These are phyloP conservation scores for Peromyscus polionotus DNA, from an alignment of 2,113 vertebrate species.

Conservation along the genomic window DNA sequence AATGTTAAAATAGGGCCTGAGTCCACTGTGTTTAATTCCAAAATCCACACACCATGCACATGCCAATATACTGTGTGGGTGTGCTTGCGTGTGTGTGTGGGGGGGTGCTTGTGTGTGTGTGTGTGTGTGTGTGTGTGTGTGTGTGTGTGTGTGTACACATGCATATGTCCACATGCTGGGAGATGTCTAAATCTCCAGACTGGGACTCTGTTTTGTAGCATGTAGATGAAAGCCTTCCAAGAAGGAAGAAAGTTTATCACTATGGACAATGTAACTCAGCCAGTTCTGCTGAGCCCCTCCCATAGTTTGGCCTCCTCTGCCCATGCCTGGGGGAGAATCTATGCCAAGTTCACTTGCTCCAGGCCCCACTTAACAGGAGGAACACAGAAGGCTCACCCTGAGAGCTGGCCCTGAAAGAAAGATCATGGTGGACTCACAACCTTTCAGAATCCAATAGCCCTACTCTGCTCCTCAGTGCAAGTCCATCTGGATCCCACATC, in stretches of 20 bases:
- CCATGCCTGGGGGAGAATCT: neutral
- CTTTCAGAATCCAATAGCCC: neutral
- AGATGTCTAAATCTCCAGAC: neutral
- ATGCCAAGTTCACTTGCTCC: neutral
- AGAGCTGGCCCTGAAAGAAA: neutral
- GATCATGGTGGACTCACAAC: neutral
- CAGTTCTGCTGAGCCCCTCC: neutral
- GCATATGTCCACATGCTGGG: neutral
- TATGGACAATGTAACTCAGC: neutral
- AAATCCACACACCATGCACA: neutral
- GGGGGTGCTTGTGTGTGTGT: neutral
- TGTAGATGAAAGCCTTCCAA: neutral
- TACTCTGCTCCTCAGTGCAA: neutral
- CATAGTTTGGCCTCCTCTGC: neutral
- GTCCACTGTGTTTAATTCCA: neutral
- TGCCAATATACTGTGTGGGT: neutral
- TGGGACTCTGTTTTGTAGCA: neutral
- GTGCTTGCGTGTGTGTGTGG: fast-evolving
- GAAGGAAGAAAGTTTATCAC: neutral
- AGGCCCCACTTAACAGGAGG: neutral
- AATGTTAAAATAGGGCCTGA: neutral
- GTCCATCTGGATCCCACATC: neutral
- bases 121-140: neutral
- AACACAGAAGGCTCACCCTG: neutral
- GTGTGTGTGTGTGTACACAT: no score